phyloP scores from a whole-genome alignment of 2,113 vertebrate genomes.

The Pangasianodon hypophthalmus region DNA sequence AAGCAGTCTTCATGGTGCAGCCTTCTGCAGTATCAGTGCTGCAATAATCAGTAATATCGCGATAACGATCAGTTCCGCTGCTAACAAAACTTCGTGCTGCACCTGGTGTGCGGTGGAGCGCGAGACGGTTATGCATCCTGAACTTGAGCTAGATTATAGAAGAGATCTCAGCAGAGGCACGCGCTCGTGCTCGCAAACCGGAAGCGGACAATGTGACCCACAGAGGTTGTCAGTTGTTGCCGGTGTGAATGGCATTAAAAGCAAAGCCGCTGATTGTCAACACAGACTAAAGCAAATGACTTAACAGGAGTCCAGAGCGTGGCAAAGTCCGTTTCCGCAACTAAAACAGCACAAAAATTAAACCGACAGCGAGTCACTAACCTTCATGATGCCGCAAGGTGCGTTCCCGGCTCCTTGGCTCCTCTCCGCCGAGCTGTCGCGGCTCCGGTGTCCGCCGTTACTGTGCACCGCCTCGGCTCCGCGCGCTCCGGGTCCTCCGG shows the following conservation, averaged over 20 bases:
- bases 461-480: constrained; percentile 70
- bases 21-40: not conserved
- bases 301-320: not conserved
- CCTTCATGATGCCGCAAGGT: constrained; percentile 89
- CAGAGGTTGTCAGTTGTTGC: not conserved
- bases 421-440: constrained; percentile 80
- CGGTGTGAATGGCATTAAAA: not conserved
- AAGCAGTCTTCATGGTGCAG: not conserved
- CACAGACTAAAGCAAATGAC: not conserved
- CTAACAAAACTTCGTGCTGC: not conserved
- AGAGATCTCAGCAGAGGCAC: not conserved
- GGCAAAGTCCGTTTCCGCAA: not conserved
- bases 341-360: not conserved
- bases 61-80: not conserved
- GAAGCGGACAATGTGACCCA: constrained; percentile 26
- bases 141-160: not conserved
- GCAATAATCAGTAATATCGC: not conserved
- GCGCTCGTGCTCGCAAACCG: constrained; percentile 5
- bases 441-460: constrained; percentile 76
- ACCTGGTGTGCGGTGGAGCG: not conserved
- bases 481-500: constrained; percentile 52
- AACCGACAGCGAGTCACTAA: constrained; percentile 61
- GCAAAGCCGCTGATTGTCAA: not conserved
- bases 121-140: not conserved
- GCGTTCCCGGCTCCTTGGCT: constrained; percentile 71